Base-by-base conservation (phyloP, 2,888 invertebrate genomes). In the Athripsodes cinereus region DNA sequence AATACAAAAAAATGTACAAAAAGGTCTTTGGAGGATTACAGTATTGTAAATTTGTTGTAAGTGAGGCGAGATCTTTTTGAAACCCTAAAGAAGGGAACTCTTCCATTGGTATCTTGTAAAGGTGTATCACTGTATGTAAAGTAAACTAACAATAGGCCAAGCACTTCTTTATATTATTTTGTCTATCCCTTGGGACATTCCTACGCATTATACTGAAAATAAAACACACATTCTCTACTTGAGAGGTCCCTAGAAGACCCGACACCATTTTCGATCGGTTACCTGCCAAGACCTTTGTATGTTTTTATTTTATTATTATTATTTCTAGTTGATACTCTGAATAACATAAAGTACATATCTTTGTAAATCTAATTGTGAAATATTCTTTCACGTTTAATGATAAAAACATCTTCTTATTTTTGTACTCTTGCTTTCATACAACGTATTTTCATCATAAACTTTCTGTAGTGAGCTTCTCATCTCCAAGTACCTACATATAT, bases 81-180 rank as follows among this genome's bases (percentile, higher is more conserved):
- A 40, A 3, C 40, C 16, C 13, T 40, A 40, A 40, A 40, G 16
- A 13, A 13, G 13, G 16, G 40, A 13, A 40, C 13, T 13, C 13
- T 40, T 40, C 13, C 40, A 40, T 40, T n/a, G 8, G 40, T 8
- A 8, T n/a, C 13, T 13, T 40, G 40, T 16, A 16, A 48, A 20
- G 48, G 48, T n/a, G n/a, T 48, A 48, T 48, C 48, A 48, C 48
- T 8, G 40, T n/a, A n/a, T n/a, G n/a, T 40, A 40, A 40, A 40
- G 13, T 40, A 48, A 48, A 48, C 48, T 19, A 48, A 48, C 48
- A 48, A 48, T 48, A 21, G 48, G 2, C 48, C 21, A 8, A 16
- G 20, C 13, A 21, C 5, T 48, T 48, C 21, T 48, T 48, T 48
- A 8, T 48, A 20, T 48, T 21, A 48, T 48, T 48, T 48, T 48